Base-by-base conservation (phyloP, 2,888 invertebrate species). In the Rotaria macrura region DNA sequence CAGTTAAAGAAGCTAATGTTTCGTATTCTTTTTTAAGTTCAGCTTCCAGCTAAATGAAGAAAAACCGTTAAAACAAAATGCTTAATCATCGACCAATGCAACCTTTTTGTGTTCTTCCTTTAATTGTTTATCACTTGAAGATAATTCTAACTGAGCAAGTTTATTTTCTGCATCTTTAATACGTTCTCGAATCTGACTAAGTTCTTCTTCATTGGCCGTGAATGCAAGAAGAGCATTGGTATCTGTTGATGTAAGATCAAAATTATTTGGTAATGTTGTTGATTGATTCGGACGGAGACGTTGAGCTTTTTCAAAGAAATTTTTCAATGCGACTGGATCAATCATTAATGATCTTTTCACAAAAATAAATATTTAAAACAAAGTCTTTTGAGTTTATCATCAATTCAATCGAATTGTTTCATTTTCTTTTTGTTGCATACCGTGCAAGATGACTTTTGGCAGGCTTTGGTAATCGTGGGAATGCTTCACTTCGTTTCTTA, bases 401-500 rank as follows among this genome's bases (percentile, higher is more conserved):
- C 1, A 29, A n/a, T 17, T 29, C 17, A 29, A 38, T n/a, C n/a
- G n/a, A 65, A 29, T 65, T 17, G 14, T 14, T 34, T 65, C 23
- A 23, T 43, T n/a, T 40, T n/a, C 2, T 43, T n/a, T n/a, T n/a
- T n/a, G n/a, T n/a, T n/a, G n/a, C 1, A 10, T 79, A 79, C 79
- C 79, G 43, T 79, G 79, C 40, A 43, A 79, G 20, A 79, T 79
- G 79, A 43, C 20, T 43, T 79, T 79, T 79, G 9, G 43, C 43
- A 2, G 79, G 79, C 43, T 79, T 79, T 40, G 79, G 79, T 79
- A 79, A 79, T n/a, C 79, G 9, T 79, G 79, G 79, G 43, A 79
- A 79, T 79, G 79, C 23, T 79, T 40, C 43, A n/a, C 40, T 43
- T n/a, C 79, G 79, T 79, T 79, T 79, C 43, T 79, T 79, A n/a